These are phyloP conservation scores for Drosophila leontia DNA, from an alignment of 1,140 invertebrate species.

Conservation along the genomic window DNA sequence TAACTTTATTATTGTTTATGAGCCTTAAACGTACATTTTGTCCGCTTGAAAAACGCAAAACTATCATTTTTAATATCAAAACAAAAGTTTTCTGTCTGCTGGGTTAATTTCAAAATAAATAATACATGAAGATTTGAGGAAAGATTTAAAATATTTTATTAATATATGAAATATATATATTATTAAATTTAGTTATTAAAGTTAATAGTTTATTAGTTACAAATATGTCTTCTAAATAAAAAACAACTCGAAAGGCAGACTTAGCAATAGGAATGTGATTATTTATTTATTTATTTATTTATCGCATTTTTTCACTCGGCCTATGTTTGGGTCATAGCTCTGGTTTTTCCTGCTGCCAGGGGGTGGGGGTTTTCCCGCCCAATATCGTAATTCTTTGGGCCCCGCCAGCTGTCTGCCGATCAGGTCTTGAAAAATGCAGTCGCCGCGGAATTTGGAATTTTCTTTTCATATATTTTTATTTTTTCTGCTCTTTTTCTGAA, in stretches of 20 bases:
- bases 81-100: too few relatives aligned
- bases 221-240: too few relatives aligned
- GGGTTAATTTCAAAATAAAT: too few relatives aligned
- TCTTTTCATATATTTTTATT: not conserved
- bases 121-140: too few relatives aligned
- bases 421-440: constrained; percentile 33
- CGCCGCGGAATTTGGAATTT: constrained; percentile 25
- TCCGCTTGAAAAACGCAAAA: too few relatives aligned
- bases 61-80: too few relatives aligned
- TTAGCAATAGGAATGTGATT: too few relatives aligned
- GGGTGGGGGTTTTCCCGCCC: not conserved
- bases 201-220: not conserved
- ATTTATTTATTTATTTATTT: constrained; percentile 7
- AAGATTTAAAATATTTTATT: too few relatives aligned
- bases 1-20: too few relatives aligned
- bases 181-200: not conserved
- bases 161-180: not conserved
- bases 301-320: constrained; percentile 14
- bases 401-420: constrained; percentile 15
- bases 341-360: not conserved
- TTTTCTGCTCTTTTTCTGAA: not conserved
- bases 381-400: constrained; percentile 11
- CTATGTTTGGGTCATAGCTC: constrained; percentile 5
- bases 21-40: too few relatives aligned
- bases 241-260: too few relatives aligned